Percentiles rank a stretch among this genome's conserved stretches.
These are phyloP conservation scores for Brachymystax lenok DNA, from an alignment of 2,797 vertebrate genomes.

Conservation along the genomic window DNA sequence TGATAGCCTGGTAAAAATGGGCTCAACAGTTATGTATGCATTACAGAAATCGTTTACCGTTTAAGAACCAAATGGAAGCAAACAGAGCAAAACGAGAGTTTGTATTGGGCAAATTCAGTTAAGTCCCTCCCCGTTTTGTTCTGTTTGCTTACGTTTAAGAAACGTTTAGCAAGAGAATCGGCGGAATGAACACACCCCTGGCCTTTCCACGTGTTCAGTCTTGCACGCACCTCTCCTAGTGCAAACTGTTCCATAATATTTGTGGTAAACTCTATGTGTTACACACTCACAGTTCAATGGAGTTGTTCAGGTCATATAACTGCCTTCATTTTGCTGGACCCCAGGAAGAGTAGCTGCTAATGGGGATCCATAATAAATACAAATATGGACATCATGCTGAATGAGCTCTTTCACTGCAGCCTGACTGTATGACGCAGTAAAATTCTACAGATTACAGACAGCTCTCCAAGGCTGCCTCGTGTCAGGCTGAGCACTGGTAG, in stretches of 20 bases:
- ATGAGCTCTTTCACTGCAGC: slow-evolving; percentile 65
- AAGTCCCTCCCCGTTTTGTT: no score
- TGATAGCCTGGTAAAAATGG: no score
- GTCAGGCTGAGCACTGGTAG: slow-evolving; percentile 10
- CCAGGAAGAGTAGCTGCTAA: no score
- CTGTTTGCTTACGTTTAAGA: no score
- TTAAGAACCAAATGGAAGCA: no score
- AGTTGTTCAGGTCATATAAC: slow-evolving; percentile 51
- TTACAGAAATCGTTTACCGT: background rate
- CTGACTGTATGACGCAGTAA: slow-evolving; percentile 57
- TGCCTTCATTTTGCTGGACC: no score
- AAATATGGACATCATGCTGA: slow-evolving; percentile 58
- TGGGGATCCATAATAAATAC: no score
- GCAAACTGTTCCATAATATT: background rate
- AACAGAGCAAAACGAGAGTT: no score
- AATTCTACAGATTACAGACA: slow-evolving; percentile 33
- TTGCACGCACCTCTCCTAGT: background rate
- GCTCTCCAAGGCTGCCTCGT: slow-evolving; percentile 22
- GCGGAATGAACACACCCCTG: background rate
- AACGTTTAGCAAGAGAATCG: no score
- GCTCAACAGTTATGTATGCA: no score
- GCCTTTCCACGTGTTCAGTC: background rate
- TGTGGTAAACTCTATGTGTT: background rate
- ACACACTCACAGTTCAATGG: background rate
- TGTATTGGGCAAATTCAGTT: no score